Conservation (phyloP, 2,888 invertebrate species). For the Acrobasis suavella region DNA sequence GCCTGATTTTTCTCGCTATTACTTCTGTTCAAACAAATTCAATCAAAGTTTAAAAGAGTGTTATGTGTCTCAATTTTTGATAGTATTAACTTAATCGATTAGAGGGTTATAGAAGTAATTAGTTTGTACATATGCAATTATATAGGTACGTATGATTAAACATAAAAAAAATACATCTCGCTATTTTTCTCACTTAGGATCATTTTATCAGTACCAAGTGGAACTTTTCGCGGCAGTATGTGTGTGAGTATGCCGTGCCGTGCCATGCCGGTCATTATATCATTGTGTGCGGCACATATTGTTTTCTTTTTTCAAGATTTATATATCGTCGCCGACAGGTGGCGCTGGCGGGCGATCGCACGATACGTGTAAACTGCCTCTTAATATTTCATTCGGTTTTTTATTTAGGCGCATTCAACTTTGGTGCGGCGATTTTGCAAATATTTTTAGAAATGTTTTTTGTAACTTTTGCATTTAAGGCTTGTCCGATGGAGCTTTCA, state of each 20-base stretch:
- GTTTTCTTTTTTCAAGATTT: constrained; percentile 47
- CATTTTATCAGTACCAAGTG: background rate
- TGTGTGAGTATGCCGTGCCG: background rate
- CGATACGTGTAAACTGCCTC: constrained; percentile 67
- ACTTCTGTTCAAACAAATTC: too few species aligned
- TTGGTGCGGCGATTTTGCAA: constrained; percentile 39
- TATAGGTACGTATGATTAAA: too few species aligned
- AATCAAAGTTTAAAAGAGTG: too few species aligned
- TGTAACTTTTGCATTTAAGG: constrained; percentile 28
- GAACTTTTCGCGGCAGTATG: background rate
- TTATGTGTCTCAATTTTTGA: too few species aligned
- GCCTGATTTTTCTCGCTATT: too few species aligned
- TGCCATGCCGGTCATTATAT: background rate
- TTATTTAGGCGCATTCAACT: constrained; percentile 57
- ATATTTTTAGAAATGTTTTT: constrained; percentile 40
- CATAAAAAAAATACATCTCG: too few species aligned
- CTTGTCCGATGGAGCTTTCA: background rate
- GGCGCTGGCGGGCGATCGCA: constrained; percentile 61
- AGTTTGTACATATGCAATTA: too few species aligned
- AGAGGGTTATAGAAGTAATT: too few species aligned
- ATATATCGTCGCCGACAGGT: constrained; percentile 71
- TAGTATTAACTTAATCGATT: too few species aligned
- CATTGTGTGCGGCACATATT: constrained; percentile 7
- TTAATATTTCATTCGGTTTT: constrained; percentile 66
- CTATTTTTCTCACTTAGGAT: background rate